Evolutionary conservation across 2,113 vertebrate species (phyloP).

Genomic region (Girardinichthys multiradiatus): DNA sequence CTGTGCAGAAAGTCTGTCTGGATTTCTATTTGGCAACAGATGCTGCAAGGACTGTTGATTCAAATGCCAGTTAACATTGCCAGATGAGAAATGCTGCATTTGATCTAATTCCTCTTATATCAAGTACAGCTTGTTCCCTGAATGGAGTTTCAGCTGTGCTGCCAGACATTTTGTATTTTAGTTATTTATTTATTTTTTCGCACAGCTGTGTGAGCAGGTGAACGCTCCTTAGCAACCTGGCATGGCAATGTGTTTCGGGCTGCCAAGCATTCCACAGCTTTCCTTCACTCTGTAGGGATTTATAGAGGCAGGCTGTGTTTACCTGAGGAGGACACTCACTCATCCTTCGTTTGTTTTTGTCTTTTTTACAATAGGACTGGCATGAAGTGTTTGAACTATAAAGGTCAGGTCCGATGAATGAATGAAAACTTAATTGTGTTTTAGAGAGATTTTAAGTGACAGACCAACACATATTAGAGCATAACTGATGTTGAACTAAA

Average conservation of each 20-base stretch:
- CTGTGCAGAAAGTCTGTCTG: slow-evolving; percentile 15
- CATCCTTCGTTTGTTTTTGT: not conserved
- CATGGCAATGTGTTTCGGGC: slow-evolving; percentile 4
- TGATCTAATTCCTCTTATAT: slow-evolving; percentile 25
- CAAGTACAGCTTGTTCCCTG: slow-evolving; percentile 40
- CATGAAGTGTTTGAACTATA: not conserved
- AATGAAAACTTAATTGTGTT: not conserved
- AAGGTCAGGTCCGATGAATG: not conserved
- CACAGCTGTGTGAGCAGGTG: slow-evolving; percentile 46
- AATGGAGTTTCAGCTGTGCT: slow-evolving; percentile 36
- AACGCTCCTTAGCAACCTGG: slow-evolving; percentile 24
- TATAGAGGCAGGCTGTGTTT: slow-evolving; percentile 11
- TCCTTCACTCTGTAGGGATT: slow-evolving; percentile 1
- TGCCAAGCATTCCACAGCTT: slow-evolving; percentile 43
- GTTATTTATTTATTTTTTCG: not conserved
- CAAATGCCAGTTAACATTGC: slow-evolving; percentile 38
- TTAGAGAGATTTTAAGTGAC: no score
- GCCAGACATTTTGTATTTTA: slow-evolving; percentile 17
- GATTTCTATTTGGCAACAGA: slow-evolving; percentile 32
- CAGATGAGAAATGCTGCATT: slow-evolving; percentile 43
- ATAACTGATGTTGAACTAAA: no score
- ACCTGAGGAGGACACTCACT: not conserved
- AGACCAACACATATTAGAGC: no score
- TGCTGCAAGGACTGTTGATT: slow-evolving; percentile 12
- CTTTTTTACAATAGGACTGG: not conserved